Percentiles rank a stretch among this genome's conserved stretches.
Conservation (phyloP, 2,797 vertebrate species). For the Ctenochaetus hawaiiensis region DNA sequence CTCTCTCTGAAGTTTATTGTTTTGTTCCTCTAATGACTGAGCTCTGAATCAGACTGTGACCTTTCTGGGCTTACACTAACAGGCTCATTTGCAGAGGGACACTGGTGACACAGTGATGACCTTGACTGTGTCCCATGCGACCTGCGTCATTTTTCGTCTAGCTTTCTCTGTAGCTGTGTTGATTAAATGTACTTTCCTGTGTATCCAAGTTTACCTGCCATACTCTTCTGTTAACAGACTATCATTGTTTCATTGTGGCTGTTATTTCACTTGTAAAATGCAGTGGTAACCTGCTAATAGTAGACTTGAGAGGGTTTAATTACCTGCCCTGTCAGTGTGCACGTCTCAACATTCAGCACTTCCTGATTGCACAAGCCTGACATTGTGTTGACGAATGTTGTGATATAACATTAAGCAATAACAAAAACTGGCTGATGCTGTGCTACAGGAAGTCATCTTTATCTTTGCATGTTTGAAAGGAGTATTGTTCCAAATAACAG, state of each 20-base stretch:
- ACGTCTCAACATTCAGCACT: not conserved
- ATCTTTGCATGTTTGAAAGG: slow-evolving; percentile 10
- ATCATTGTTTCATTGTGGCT: not conserved
- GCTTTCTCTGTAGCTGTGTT: slow-evolving; percentile 6
- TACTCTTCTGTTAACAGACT: not conserved
- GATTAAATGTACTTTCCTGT: not conserved
- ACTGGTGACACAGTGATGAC: slow-evolving; percentile 53
- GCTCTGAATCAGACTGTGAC: slow-evolving; percentile 49
- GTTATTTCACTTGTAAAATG: slow-evolving; percentile 7
- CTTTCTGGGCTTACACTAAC: slow-evolving; percentile 42
- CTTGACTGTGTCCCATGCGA: slow-evolving; percentile 38
- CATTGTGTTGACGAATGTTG: not conserved
- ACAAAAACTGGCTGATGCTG: not conserved
- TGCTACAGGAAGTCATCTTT: not conserved
- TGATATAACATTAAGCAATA: no score
- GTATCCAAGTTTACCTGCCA: not conserved
- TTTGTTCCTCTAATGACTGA: slow-evolving; percentile 64
- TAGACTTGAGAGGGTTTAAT: not conserved
- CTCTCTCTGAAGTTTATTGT: slow-evolving; percentile 62
- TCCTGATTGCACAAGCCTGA: not conserved
- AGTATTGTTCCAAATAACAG: slow-evolving; percentile 13
- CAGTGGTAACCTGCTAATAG: not conserved
- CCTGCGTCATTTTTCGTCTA: slow-evolving; percentile 18
- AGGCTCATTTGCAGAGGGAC: slow-evolving; percentile 52
- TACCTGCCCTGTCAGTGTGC: not conserved